phyloP scores from a whole-genome alignment of 2,797 vertebrate species.

The Lacerta viridis region DNA sequence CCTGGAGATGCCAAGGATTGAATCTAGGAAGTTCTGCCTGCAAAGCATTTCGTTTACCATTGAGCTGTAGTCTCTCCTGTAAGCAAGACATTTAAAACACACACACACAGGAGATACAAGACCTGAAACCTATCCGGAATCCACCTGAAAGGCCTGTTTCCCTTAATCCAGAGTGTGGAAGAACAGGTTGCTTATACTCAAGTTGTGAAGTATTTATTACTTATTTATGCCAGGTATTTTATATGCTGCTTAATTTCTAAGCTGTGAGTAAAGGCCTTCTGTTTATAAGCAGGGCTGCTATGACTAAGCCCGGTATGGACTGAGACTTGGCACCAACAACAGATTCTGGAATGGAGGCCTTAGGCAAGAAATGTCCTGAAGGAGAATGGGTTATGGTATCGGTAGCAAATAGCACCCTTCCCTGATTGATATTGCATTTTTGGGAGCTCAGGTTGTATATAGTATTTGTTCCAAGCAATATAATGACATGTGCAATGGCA shows the following conservation, averaged over 20 bases:
- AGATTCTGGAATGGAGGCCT: background rate
- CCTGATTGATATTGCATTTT: background rate
- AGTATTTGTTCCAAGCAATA: too few relatives aligned
- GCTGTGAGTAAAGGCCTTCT: background rate
- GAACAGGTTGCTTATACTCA: background rate
- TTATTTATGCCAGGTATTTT: too few relatives aligned
- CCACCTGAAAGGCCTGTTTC: background rate
- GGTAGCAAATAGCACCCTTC: background rate
- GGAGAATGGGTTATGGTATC: background rate
- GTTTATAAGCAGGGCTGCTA: background rate
- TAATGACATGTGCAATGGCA: too few relatives aligned
- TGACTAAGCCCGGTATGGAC: background rate
- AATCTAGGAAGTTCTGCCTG: background rate
- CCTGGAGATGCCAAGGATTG: background rate
- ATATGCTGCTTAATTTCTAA: background rate
- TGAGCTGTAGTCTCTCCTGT: background rate
- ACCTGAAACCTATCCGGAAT: background rate
- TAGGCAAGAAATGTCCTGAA: background rate
- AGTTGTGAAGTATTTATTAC: too few relatives aligned
- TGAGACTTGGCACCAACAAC: background rate
- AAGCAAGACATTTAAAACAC: background rate
- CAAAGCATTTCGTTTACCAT: background rate
- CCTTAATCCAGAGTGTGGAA: background rate
- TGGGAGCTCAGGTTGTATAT: background rate
- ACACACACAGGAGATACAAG: background rate